Conservation (phyloP, 1,140 invertebrate genomes). For the Drosophila mayri region DNA sequence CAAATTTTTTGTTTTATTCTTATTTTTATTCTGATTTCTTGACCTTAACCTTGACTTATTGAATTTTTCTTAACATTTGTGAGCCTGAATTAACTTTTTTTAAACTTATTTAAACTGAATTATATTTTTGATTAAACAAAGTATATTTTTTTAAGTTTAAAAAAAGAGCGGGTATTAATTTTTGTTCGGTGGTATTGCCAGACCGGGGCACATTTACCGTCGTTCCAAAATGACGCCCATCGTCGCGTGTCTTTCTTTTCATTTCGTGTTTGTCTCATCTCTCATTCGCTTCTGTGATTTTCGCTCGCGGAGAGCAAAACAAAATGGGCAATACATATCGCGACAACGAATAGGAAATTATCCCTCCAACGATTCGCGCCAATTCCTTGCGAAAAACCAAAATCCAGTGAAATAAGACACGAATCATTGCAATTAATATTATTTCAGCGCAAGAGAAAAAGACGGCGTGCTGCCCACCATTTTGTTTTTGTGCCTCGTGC, state of each 20-base stretch:
- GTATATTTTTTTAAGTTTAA: too few relatives aligned
- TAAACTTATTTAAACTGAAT: too few relatives aligned
- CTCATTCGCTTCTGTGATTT: constrained; percentile 22
- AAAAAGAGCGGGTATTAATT: too few relatives aligned
- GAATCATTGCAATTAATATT: background rate
- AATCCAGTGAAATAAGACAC: constrained; percentile 3
- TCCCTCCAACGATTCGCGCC: constrained; percentile 44
- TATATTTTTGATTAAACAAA: too few relatives aligned
- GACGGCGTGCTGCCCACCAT: constrained; percentile 24
- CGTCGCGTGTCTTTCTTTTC: background rate
- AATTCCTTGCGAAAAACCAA: constrained; percentile 18
- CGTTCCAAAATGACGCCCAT: too few relatives aligned
- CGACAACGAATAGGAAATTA: constrained; percentile 31
- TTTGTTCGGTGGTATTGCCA: too few relatives aligned
- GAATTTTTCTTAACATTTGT: too few relatives aligned
- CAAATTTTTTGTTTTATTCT: too few relatives aligned
- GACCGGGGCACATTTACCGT: too few relatives aligned
- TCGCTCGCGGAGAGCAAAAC: constrained; percentile 35
- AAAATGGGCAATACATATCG: constrained; percentile 37
- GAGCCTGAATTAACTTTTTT: too few relatives aligned
- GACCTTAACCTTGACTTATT: too few relatives aligned
- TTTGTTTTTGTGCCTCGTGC: constrained; percentile 35
- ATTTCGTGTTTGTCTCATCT: constrained; percentile 8
- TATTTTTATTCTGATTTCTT: too few relatives aligned
- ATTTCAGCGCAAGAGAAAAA: background rate